Base-by-base conservation (phyloP, 1,140 invertebrate genomes). In the Ectropis grisescens region DNA sequence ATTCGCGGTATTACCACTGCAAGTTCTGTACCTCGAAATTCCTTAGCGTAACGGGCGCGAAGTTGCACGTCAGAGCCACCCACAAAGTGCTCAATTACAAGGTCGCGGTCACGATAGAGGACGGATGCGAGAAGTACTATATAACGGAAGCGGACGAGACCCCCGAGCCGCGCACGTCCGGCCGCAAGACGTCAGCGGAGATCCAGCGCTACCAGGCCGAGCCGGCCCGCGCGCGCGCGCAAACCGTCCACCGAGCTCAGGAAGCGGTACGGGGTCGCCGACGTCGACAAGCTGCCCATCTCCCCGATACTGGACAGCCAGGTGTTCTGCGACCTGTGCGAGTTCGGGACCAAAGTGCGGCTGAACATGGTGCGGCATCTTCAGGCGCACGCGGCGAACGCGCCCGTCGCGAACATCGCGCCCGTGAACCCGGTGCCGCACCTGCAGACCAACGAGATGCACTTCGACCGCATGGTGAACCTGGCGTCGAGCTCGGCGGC, bases 381-480 rank as follows among this genome's bases (percentile, higher is more conserved):
- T 29, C 85, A 86, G 37, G 58, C 89, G 29, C 91, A 93, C 58
- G 79, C 82, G 0, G 83, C 85, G 25, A 86, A 86, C 35, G 75
- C 85, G 38, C 81, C 75, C 0, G 86, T 88, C 1, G 84, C 89
- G 1, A 81, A 87, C 44, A 86, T 83, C 0, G 86, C 88, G 0
- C 88, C 89, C 0, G 87, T 92, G 0, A 93, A 93, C 81, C 91
- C 91, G 0, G 91, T 93, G 0, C 91, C 91, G 0, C 91, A 90
- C 64, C 70, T 93, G 11, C 88, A 91, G 29, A 88, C 88, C 16
- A 90, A 89, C 37, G 91, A 93, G 53, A 87, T 85, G 43, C 91
- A 92, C 86, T 93, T 93, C 59, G 91, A 93, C 58, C 92, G 91
- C 64, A 94, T 93, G 92, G 84, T 88, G 0, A 94, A 94, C 66